Evolutionary conservation across 2,113 vertebrate species (phyloP).

Genomic region (Ctenodactylus gundi): DNA sequence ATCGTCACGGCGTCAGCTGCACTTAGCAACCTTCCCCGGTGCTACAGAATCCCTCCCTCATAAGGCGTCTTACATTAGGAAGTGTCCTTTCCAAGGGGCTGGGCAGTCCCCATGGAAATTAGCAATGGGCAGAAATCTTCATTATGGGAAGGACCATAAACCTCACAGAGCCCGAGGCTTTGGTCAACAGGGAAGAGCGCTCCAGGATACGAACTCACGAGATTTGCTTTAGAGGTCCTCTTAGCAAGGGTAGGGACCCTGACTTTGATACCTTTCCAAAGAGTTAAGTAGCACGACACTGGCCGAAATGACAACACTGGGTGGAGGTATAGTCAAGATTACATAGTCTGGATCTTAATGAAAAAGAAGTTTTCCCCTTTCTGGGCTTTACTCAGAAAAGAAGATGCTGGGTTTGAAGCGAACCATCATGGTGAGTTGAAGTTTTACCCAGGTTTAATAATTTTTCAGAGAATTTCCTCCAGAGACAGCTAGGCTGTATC

Average conservation of each 20-base stretch:
- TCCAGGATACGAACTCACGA: slow-evolving; percentile 37
- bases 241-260: slow-evolving; percentile 33
- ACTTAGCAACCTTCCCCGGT: slow-evolving; percentile 37
- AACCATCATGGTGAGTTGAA: not conserved
- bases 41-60: slow-evolving; percentile 32
- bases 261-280: slow-evolving; percentile 59
- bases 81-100: slow-evolving; percentile 54
- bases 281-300: slow-evolving; percentile 63
- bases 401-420: not conserved
- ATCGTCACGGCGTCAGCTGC: not conserved
- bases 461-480: not conserved
- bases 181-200: slow-evolving; percentile 44
- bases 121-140: slow-evolving; percentile 48
- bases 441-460: not conserved
- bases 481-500: not conserved
- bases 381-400: not conserved
- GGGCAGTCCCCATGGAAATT: slow-evolving; percentile 57
- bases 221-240: slow-evolving; percentile 23
- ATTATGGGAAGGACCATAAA: slow-evolving; percentile 40
- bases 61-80: slow-evolving; percentile 62
- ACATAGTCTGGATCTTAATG: slow-evolving; percentile 59
- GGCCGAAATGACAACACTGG: slow-evolving; percentile 7
- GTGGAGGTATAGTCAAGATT: not conserved
- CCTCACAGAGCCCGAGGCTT: slow-evolving; percentile 17
- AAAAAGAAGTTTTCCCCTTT: not conserved